Conservation (phyloP, 2,888 invertebrate genomes). For the Chorisops tibialis region DNA sequence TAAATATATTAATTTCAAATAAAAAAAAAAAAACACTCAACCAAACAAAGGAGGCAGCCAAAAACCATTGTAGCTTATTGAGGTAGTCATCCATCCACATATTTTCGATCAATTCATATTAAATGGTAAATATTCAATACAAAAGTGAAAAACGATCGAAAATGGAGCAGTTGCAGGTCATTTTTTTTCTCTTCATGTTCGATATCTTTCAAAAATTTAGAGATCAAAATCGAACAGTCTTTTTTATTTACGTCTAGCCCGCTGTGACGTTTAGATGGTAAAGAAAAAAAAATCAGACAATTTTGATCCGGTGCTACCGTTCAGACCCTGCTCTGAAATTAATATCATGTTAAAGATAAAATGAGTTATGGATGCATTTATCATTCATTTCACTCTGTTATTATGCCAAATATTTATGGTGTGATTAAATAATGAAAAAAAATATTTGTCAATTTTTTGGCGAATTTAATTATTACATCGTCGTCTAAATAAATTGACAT, state of each 20-base stretch:
- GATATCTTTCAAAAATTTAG: background rate
- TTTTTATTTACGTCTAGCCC: background rate
- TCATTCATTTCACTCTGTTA: background rate
- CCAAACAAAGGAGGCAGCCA: constrained; percentile 6
- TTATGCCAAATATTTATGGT: no score
- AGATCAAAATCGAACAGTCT: background rate
- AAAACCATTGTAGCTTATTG: background rate
- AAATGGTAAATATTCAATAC: background rate
- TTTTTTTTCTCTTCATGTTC: constrained; percentile 9
- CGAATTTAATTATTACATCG: no score
- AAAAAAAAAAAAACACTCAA: background rate
- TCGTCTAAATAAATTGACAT: no score
- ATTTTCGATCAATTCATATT: background rate
- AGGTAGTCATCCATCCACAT: background rate
- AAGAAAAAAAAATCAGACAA: constrained; percentile 4
- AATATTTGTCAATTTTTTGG: no score
- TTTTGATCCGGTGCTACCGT: constrained; percentile 14
- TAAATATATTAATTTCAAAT: background rate
- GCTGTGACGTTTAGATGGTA: constrained; percentile 8
- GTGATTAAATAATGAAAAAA: no score
- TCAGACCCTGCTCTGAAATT: constrained; percentile 1
- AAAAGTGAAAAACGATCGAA: background rate
- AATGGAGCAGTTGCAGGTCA: constrained; percentile 18
- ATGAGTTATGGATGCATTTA: background rate
- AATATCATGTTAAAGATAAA: background rate